phyloP scores from a whole-genome alignment of 2,113 vertebrate genomes.

The Ciconia maguari region DNA sequence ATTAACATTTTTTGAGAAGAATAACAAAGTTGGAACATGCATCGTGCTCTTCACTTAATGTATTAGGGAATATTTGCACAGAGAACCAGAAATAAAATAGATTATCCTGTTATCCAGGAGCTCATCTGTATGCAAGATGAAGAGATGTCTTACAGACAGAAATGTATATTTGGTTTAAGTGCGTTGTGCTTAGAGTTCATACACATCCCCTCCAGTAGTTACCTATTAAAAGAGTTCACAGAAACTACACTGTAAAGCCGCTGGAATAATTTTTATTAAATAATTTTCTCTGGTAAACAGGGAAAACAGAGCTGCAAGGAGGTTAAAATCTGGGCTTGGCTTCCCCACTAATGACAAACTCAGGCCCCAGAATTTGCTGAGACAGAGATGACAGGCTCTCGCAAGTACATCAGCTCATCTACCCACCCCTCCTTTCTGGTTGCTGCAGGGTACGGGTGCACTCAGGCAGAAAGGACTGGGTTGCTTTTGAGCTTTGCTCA shows the following conservation, averaged over 20 bases:
- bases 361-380: constrained; percentile 55
- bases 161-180: background rate
- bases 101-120: background rate
- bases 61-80: background rate
- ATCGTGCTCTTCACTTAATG: background rate
- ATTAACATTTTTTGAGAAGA: background rate
- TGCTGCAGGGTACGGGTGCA: constrained; percentile 34
- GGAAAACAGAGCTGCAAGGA: constrained; percentile 60
- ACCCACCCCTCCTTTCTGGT: background rate
- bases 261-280: constrained; percentile 50
- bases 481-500: background rate
- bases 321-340: constrained; percentile 57
- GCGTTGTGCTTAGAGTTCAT: background rate
- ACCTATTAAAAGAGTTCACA: constrained; percentile 42
- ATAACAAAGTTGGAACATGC: background rate
- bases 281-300: constrained; percentile 37
- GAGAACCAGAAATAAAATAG: background rate
- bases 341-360: constrained; percentile 47
- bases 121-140: background rate
- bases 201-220: constrained; percentile 14
- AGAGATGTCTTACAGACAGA: background rate
- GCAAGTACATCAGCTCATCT: constrained; percentile 13
- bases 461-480: background rate
- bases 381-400: constrained; percentile 58
- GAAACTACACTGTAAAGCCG: constrained; percentile 10